Evolutionary conservation across 2,888 invertebrate genomes (phyloP).

Genomic region (Blera fallax): DNA sequence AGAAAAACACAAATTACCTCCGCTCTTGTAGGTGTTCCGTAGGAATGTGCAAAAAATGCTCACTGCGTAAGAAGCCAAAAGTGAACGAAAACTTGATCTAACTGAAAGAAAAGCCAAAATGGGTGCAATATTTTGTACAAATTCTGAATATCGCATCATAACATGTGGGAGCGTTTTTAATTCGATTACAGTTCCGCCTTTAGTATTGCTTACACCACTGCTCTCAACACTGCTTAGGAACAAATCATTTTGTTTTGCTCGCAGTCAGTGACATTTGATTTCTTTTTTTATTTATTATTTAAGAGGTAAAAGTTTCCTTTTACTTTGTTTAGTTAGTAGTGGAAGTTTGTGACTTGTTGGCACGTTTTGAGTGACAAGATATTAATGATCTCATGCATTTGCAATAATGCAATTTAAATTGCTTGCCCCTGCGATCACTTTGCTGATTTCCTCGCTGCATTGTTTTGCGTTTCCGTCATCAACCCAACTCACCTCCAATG

Average conservation of each 20-base stretch:
- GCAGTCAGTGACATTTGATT: not conserved
- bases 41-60: too few species aligned
- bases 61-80: too few species aligned
- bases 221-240: not conserved
- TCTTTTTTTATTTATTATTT: not conserved
- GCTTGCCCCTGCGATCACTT: not conserved
- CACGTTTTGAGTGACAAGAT: not conserved
- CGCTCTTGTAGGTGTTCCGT: too few species aligned
- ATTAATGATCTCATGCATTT: not conserved
- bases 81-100: too few species aligned
- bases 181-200: too few species aligned
- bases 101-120: too few species aligned
- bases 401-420: conserved; percentile 15
- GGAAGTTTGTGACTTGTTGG: not conserved
- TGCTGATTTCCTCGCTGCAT: conserved; percentile 8
- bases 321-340: not conserved
- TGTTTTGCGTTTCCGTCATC: conserved; percentile 1
- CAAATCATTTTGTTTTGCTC: not conserved
- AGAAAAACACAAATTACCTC: too few species aligned
- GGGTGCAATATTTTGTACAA: too few species aligned
- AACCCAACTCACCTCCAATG: not conserved
- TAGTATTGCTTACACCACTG: not conserved
- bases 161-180: too few species aligned
- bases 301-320: not conserved
- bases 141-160: too few species aligned